A percentile compares a stretch with the other conserved stretches of the same genome.
phyloP scores from a whole-genome alignment of 2,888 invertebrate genomes.

The Chloroclysta siterata region DNA sequence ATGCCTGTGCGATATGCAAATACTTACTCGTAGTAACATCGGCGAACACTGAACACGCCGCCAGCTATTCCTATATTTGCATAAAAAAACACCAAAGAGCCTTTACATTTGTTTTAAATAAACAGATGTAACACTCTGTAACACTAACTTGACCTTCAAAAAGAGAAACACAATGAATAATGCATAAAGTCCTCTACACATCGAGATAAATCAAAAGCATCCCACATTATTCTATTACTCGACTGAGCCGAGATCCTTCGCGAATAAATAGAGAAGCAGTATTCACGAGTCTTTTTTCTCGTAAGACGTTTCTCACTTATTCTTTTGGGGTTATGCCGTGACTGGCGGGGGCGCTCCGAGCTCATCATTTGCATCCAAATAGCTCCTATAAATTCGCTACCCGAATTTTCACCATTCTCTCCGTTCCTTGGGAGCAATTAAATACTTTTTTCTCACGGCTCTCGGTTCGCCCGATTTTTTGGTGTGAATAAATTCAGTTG shows the following conservation, averaged over 20 bases:
- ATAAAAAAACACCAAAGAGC: constrained; percentile 32
- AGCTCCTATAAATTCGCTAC: constrained; percentile 83
- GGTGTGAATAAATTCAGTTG: constrained; percentile 71
- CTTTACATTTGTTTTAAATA: constrained; percentile 22
- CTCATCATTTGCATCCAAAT: constrained; percentile 85
- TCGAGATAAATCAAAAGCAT: constrained; percentile 46
- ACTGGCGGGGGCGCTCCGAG: constrained; percentile 69
- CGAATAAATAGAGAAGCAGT: constrained; percentile 70
- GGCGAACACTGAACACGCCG: constrained; percentile 33
- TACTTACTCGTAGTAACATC: constrained; percentile 23
- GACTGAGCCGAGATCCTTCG: constrained; percentile 54
- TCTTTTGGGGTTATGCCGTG: constrained; percentile 77
- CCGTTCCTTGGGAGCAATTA: constrained; percentile 82
- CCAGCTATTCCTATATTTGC: constrained; percentile 23
- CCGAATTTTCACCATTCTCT: constrained; percentile 82
- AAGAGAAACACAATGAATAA: constrained; percentile 35
- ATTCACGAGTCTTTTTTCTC: constrained; percentile 71
- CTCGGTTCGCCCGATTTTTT: constrained; percentile 67
- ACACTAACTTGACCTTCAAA: constrained; percentile 32
- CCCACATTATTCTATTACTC: constrained; percentile 54
- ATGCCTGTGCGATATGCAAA: constrained; percentile 35
- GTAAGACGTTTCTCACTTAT: constrained; percentile 81
- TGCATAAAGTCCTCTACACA: constrained; percentile 33
- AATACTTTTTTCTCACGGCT: constrained; percentile 76
- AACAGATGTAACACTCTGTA: constrained; percentile 24